Evolutionary conservation across 2,888 invertebrate genomes (phyloP).

Genomic region (Orthosia gothica): DNA sequence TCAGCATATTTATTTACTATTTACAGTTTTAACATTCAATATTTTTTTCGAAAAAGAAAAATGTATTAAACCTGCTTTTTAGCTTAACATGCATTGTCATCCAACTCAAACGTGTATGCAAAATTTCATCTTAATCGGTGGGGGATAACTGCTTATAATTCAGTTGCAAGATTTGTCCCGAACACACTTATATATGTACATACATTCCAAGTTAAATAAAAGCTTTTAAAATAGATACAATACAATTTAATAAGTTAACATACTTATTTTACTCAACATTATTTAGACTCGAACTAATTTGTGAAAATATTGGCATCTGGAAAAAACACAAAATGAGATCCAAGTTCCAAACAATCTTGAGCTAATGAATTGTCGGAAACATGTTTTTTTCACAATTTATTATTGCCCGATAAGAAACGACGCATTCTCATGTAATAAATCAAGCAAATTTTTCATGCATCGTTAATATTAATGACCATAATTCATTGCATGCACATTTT

Average conservation of each 20-base stretch:
- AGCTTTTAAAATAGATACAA: too few relatives aligned
- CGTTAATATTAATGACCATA: conserved; percentile 3
- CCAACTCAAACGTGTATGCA: too few relatives aligned
- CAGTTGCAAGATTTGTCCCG: too few relatives aligned
- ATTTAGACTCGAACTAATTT: background rate
- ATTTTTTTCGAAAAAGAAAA: too few relatives aligned
- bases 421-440: background rate
- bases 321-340: background rate
- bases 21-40: background rate
- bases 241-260: background rate
- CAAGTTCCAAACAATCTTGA: background rate
- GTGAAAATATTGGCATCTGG: background rate
- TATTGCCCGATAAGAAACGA: conserved; percentile 1
- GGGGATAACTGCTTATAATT: too few relatives aligned
- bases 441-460: background rate
- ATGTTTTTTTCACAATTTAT: background rate
- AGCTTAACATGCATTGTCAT: too few relatives aligned
- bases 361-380: background rate
- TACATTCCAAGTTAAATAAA: too few relatives aligned
- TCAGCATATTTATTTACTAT: background rate
- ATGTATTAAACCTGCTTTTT: too few relatives aligned
- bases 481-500: background rate
- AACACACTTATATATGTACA: too few relatives aligned
- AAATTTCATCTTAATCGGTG: too few relatives aligned
- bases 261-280: background rate